Evolutionary conservation across 92 coral and sea anemone genomes (phyloP), one percentile per base, ranked within the genome.

Genomic region (Umimayanthus chanpuru): DNA sequence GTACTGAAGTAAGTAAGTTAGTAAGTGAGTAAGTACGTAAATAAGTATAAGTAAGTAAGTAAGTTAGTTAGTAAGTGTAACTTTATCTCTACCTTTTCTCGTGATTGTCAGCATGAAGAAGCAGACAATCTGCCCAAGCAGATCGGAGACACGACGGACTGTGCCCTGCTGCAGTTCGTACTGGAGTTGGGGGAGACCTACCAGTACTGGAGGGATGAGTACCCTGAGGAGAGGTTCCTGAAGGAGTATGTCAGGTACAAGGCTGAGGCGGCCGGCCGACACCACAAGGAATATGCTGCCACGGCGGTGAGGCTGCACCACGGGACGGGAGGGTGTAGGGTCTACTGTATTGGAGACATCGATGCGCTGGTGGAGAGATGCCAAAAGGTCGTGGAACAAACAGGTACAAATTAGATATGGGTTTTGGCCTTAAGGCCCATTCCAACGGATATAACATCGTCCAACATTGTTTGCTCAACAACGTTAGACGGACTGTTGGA

Each of bases 121-220:
- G 82, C 85, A 20, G 98, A 95, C 85, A 80, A 86, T 44, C 87
- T 95, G 12, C 96, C 94, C 77, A 89, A 77, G 58, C 99, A 97
- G 16, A 76, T 92, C 53, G 99, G 99, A 20, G 94, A 95, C 89
- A 94, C 94, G 73, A 92, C 89, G 1, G 99, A 97, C 71, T 91
- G 99, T 47, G 98, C 99, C 9, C 90, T 97, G 56, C 93, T 97
- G 50, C 97, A 96, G 86, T 93, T 97, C 65, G 85, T 94, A 4
- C 91, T 93, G 10, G 93, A 96, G 70, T 81, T 97, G 68, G 93
- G 95, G 0, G 95, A 91, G 81, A 89, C 95, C 14, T 97, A 97
- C 80, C 97, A 94, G 75, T 76, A 91, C 66, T 93, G 93, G 92
- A 88, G 99, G 76, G 99, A 95, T 64, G 93, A 95, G 79, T 90